A percentile compares a stretch with the other conserved stretches of the same genome.
Evolutionary conservation across 1,140 invertebrate genomes (phyloP).

Genomic region (Whitmania pigra): DNA sequence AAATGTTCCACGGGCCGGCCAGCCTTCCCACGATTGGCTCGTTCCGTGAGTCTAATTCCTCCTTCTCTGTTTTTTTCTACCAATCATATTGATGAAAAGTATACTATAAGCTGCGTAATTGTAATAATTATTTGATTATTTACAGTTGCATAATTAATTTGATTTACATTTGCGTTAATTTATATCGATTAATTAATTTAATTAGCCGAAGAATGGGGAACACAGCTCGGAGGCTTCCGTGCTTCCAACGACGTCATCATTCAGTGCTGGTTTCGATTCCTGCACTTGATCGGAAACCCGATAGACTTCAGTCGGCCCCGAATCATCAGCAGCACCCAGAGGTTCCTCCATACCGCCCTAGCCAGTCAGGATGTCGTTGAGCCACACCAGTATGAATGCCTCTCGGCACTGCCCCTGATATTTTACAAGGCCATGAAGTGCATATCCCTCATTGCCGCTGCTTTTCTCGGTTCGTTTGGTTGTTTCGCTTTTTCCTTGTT

Average conservation of each 20-base stretch:
- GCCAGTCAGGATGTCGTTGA: slow-evolving; percentile 50
- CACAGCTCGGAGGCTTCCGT: neutral
- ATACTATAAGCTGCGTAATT: too few species aligned
- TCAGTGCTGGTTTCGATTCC: slow-evolving; percentile 83
- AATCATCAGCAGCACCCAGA: slow-evolving; percentile 69
- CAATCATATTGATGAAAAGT: too few species aligned
- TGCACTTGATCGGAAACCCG: slow-evolving; percentile 84
- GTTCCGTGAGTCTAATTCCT: slow-evolving; percentile 46
- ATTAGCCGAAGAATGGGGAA: slow-evolving; percentile 11
- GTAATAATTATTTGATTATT: too few species aligned
- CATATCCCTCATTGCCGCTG: slow-evolving; percentile 79
- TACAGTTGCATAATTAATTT: too few species aligned
- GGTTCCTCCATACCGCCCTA: slow-evolving; percentile 54
- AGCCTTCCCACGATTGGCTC: too few species aligned
- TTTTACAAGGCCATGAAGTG: slow-evolving; percentile 87
- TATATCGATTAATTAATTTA: too few species aligned
- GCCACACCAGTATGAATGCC: slow-evolving; percentile 78
- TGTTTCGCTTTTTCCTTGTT: neutral
- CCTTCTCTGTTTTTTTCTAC: slow-evolving; percentile 7
- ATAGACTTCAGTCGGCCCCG: slow-evolving; percentile 76
- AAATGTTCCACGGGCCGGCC: slow-evolving; percentile 65
- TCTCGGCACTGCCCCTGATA: slow-evolving; percentile 68
- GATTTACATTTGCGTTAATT: too few species aligned
- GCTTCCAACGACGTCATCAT: slow-evolving; percentile 63
- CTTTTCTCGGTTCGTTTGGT: slow-evolving; percentile 67